Evolutionary conservation across 2,113 vertebrate genomes (phyloP), one percentile per base, ranked within the genome.

Genomic region (Melanotaenia duboulayi): DNA sequence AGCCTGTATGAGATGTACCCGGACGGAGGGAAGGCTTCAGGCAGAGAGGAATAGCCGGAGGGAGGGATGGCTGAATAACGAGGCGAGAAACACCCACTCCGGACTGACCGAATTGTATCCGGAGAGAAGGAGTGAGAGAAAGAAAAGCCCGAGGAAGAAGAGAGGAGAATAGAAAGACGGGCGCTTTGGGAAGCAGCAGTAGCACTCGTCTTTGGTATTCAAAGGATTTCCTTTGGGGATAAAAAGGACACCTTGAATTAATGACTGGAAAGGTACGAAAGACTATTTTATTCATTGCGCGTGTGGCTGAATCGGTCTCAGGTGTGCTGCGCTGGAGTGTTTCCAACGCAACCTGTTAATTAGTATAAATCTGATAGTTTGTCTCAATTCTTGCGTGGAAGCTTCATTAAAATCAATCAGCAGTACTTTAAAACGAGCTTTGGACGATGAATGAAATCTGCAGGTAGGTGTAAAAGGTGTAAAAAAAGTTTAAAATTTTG

Each of bases 51-150:
- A 83, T 72, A 87, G 85, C 87, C 39, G 82, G 89, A 92, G 90
- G 91, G 91, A 88, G 92, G 91, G 87, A 90, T 88, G 87, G 81
- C 78, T 85, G 86, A 90, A 88, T 89, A 90, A 90, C 85, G 72
- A 90, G 73, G 66, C 71, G 73, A 90, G 85, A 84, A 87, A 92
- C 84, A 89, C 89, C 85, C 91, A 90, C 86, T 85, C 76, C 80
- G 74, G 83, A 86, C 81, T 73, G 71, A 87, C 79, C 74, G 80
- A 90, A 71, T 58, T 79, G 80, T 59, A 87, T 80, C 81, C 75
- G 67, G 83, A 85, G 85, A 85, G n/a, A n/a, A n/a, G 65, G 85
- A 83, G 76, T 67, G 78, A 76, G 75, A 82, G 71, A 80, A 58
- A 72, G 42, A 50, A 13, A 78, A 81, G 77, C 60, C 3, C 79